These are phyloP conservation scores for Lepetodrilus schrolli DNA, from an alignment of 2,888 invertebrate genomes.

Conservation along the genomic window DNA sequence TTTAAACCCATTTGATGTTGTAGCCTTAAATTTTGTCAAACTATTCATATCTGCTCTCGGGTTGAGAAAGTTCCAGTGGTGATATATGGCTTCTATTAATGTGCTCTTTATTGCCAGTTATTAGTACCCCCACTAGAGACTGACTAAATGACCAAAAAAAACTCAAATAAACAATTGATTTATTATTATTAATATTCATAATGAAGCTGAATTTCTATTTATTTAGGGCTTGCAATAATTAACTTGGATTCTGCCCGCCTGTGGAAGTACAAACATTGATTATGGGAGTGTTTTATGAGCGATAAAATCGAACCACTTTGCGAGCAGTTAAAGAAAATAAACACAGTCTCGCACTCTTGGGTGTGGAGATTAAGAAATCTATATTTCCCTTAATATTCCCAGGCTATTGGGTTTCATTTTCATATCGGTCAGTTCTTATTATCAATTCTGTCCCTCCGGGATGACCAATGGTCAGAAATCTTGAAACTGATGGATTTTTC, in stretches of 20 bases:
- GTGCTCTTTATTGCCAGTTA: not conserved
- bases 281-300: not conserved
- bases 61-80: too few species aligned
- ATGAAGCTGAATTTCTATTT: not conserved
- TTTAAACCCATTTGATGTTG: too few species aligned
- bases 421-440: too few species aligned
- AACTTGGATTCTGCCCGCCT: not conserved
- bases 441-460: too few species aligned
- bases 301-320: not conserved
- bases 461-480: too few species aligned
- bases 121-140: not conserved
- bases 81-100: not conserved
- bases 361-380: conserved; percentile 1
- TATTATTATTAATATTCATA: conserved; percentile 23
- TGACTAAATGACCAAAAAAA: not conserved
- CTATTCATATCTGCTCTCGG: too few species aligned
- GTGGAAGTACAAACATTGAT: not conserved
- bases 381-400: conserved; percentile 2
- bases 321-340: not conserved
- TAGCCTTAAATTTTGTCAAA: too few species aligned
- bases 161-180: conserved; percentile 10
- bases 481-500: too few species aligned
- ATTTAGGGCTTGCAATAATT: not conserved
- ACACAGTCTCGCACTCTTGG: not conserved
- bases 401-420: not conserved